Percentiles rank a stretch among this genome's conserved stretches.
phyloP scores from a whole-genome alignment of 2,113 vertebrate genomes.

The Colistium nudipinnis region DNA sequence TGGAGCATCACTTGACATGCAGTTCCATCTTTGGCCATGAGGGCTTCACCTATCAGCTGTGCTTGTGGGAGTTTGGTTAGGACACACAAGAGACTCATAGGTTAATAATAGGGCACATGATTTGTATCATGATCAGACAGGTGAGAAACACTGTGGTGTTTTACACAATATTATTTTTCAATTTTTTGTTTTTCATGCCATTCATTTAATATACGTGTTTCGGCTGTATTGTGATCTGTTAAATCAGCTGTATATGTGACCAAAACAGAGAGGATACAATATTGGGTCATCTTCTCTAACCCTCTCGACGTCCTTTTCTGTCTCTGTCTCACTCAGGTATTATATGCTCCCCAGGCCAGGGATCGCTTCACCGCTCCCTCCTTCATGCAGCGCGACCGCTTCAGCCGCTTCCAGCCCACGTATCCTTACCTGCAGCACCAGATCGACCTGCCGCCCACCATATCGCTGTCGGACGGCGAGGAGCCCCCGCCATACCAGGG shows the following conservation, averaged over 20 bases:
- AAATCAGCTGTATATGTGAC: background rate
- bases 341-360: slow-evolving; percentile 88
- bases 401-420: slow-evolving; percentile 97
- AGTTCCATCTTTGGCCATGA: background rate
- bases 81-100: background rate
- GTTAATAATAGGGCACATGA: background rate
- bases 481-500: slow-evolving; percentile 96
- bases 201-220: too few relatives aligned
- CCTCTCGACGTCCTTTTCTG: background rate
- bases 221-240: background rate
- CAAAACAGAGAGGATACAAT: background rate
- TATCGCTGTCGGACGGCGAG: slow-evolving; percentile 95
- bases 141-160: background rate
- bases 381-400: slow-evolving; percentile 93
- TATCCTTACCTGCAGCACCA: slow-evolving; percentile 96
- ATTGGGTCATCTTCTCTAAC: too few relatives aligned
- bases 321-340: slow-evolving; percentile 80
- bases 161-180: background rate
- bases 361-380: slow-evolving; percentile 90
- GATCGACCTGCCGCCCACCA: slow-evolving; percentile 97
- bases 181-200: too few relatives aligned
- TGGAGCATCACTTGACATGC: background rate
- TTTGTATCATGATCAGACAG: background rate
- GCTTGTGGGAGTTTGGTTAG: too few relatives aligned
- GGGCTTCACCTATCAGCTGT: background rate